Percentiles rank a stretch among this genome's conserved stretches.
phyloP scores from a whole-genome alignment of 2,888 invertebrate genomes.

The Dimorphilus gyrociliatus region DNA sequence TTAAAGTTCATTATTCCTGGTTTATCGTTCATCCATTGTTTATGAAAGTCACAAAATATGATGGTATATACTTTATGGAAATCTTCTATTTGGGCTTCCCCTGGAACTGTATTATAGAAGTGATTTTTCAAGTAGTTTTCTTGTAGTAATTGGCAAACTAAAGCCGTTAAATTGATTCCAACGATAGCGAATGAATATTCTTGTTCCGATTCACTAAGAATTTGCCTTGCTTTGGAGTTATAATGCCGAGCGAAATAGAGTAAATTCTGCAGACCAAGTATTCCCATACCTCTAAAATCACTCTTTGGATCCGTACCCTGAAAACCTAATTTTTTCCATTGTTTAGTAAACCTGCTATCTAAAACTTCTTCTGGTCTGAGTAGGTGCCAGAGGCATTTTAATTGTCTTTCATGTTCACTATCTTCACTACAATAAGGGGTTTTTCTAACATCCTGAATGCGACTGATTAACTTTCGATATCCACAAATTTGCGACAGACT shows the following conservation, averaged over 20 bases:
- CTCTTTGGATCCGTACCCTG: slow-evolving; percentile 96
- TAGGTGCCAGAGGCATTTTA: slow-evolving; percentile 65
- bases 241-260: no score
- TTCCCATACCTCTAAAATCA: slow-evolving; percentile 94
- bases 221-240: no score
- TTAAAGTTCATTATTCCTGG: no score
- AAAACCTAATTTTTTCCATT: slow-evolving; percentile 91
- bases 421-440: slow-evolving; percentile 57
- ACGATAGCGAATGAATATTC: slow-evolving; percentile 44
- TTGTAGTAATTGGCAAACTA: slow-evolving; percentile 64
- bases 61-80: slow-evolving; percentile 91
- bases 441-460: slow-evolving; percentile 56
- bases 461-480: slow-evolving; percentile 54
- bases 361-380: slow-evolving; percentile 59
- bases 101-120: slow-evolving; percentile 59
- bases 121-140: slow-evolving; percentile 72
- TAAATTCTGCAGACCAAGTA: slow-evolving; percentile 78
- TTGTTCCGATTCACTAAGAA: no score
- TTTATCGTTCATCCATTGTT: no score
- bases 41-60: no score
- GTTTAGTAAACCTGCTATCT: slow-evolving; percentile 59
- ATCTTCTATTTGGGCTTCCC: slow-evolving; percentile 38
- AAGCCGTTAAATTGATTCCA: slow-evolving; percentile 82
- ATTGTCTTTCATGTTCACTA: slow-evolving; percentile 62
- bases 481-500: slow-evolving; percentile 59